These are phyloP conservation scores for Drosophila rufa DNA, from an alignment of 1,140 invertebrate species.

Conservation along the genomic window DNA sequence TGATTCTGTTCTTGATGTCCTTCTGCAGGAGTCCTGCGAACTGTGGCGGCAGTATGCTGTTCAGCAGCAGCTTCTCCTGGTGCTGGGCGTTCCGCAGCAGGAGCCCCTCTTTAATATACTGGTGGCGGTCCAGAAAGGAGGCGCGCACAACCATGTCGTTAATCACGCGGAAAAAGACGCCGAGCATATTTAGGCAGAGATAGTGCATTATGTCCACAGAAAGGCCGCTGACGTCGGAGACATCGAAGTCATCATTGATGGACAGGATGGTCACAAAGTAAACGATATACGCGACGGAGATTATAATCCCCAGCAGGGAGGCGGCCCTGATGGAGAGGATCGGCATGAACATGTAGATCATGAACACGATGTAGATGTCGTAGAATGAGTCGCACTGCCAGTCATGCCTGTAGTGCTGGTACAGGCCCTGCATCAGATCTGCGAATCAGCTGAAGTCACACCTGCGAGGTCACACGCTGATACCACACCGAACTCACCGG, in stretches of 20 bases:
- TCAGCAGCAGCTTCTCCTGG: constrained; percentile 93
- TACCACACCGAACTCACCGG: constrained; percentile 44
- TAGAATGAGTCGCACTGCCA: constrained; percentile 87
- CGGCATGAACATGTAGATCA: constrained; percentile 92
- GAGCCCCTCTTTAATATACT: constrained; percentile 93
- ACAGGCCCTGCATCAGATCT: constrained; percentile 86
- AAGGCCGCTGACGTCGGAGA: constrained; percentile 26
- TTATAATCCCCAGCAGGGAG: constrained; percentile 87
- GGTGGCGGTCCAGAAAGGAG: constrained; percentile 94
- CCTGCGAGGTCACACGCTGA: too few relatives aligned
- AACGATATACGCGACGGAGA: constrained; percentile 88
- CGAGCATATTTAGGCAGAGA: constrained; percentile 91
- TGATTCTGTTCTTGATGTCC: constrained; percentile 89
- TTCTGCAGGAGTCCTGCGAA: constrained; percentile 92
- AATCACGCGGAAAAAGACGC: constrained; percentile 93
- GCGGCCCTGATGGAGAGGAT: constrained; percentile 89
- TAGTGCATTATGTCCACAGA: constrained; percentile 90
- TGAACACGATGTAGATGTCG: constrained; percentile 89
- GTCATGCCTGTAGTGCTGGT: constrained; percentile 82
- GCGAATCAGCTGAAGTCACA: constrained; percentile 2
- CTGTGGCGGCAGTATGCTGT: constrained; percentile 94
- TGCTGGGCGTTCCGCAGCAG: constrained; percentile 92
- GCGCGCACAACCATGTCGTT: constrained; percentile 94
- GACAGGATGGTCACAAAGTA: constrained; percentile 63
- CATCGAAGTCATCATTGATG: neutral